Evolutionary conservation across 1,140 invertebrate genomes (phyloP).

Genomic region (Pseudomyrmex pallidus): DNA sequence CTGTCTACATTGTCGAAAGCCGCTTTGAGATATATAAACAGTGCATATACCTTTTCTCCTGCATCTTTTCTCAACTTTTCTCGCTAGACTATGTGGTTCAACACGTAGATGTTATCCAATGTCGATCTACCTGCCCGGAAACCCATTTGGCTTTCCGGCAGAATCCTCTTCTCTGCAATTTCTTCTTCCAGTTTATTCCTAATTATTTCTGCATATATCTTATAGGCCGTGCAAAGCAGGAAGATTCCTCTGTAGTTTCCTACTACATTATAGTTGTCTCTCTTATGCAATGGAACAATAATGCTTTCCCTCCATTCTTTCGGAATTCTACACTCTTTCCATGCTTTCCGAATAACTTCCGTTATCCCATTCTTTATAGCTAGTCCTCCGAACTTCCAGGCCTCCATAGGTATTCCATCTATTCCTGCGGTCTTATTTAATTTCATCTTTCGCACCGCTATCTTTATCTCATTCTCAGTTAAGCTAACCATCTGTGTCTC

Average conservation of each 20-base stretch:
- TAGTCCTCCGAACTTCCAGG: not conserved
- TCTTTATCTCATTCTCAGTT: too few relatives aligned
- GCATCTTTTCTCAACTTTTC: too few relatives aligned
- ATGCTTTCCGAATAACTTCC: not conserved
- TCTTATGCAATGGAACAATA: not conserved
- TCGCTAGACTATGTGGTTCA: too few relatives aligned
- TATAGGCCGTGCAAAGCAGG: slow-evolving; percentile 1
- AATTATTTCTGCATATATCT: not conserved
- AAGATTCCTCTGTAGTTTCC: slow-evolving; percentile 17
- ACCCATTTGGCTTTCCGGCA: too few relatives aligned
- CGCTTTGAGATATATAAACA: too few relatives aligned
- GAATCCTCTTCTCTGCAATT: not conserved
- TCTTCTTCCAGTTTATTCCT: slow-evolving; percentile 19
- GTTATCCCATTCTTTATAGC: not conserved
- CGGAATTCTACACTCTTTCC: not conserved
- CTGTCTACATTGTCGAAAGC: too few relatives aligned
- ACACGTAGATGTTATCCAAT: too few relatives aligned
- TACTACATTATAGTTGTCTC: not conserved
- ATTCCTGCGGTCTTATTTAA: not conserved
- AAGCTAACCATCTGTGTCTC: too few relatives aligned
- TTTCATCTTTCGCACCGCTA: too few relatives aligned
- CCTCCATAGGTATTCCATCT: not conserved
- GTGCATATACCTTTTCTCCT: too few relatives aligned
- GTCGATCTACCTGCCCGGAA: too few relatives aligned
- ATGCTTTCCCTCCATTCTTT: not conserved